Evolutionary conservation across 1,140 invertebrate genomes (phyloP).

Genomic region (Heterodera carotae): DNA sequence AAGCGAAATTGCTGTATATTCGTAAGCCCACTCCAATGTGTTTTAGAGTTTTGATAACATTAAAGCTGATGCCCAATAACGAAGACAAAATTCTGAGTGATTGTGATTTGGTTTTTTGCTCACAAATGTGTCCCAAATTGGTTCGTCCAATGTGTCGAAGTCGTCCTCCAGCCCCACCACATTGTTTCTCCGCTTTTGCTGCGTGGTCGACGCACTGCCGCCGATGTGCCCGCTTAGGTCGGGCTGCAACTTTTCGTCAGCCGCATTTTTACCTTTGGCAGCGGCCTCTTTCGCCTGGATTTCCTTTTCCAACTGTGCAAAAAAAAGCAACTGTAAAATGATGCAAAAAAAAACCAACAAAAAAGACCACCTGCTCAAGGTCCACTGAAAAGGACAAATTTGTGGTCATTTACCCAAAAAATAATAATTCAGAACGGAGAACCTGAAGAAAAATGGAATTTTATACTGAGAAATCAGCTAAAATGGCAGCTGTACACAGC

Average conservation of each 20-base stretch:
- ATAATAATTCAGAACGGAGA: too few relatives aligned
- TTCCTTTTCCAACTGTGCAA: constrained; percentile 63
- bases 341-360: background rate
- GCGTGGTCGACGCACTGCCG: constrained; percentile 27
- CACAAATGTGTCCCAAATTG: constrained; percentile 62
- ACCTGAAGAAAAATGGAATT: too few relatives aligned
- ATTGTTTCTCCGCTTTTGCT: constrained; percentile 9
- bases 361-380: constrained; percentile 25
- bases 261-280: background rate
- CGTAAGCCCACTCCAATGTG: too few relatives aligned
- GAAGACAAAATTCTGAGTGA: background rate
- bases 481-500: too few relatives aligned
- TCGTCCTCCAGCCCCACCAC: constrained; percentile 49
- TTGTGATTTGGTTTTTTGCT: constrained; percentile 4
- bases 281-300: constrained; percentile 58
- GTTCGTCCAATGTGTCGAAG: constrained; percentile 64
- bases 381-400: constrained; percentile 30
- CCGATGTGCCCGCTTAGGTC: constrained; percentile 60
- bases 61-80: too few relatives aligned
- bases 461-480: too few relatives aligned
- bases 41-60: too few relatives aligned
- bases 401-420: constrained; percentile 16
- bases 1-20: too few relatives aligned
- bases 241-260: constrained; percentile 28
- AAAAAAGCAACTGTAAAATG: background rate